Conservation (phyloP, 2,113 vertebrate genomes). For the Mandrillus leucophaeus region DNA sequence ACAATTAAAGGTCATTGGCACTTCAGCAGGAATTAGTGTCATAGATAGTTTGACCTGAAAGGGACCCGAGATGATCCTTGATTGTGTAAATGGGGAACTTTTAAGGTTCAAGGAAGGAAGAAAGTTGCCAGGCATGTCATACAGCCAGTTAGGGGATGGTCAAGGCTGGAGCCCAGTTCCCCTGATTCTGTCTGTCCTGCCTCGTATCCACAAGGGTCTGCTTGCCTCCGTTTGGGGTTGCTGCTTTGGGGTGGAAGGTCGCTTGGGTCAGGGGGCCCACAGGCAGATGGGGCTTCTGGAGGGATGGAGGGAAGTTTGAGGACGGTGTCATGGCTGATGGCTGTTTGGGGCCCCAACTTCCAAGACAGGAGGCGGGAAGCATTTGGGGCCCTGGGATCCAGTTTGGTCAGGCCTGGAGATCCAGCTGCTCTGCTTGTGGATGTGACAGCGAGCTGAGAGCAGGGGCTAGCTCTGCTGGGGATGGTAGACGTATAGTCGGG, state of each 20-base stretch:
- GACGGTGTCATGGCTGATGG: not conserved
- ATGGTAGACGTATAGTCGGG: not conserved
- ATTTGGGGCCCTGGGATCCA: not conserved
- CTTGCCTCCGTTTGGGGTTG: not conserved
- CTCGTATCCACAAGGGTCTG: not conserved
- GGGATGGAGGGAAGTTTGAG: not conserved
- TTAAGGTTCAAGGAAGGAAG: conserved; percentile 2
- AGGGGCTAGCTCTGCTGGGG: not conserved
- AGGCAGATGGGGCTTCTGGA: not conserved
- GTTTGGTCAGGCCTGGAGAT: not conserved
- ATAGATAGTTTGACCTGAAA: not conserved
- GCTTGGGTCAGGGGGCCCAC: not conserved
- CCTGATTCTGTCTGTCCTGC: not conserved
- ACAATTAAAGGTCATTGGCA: not conserved
- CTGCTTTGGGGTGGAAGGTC: not conserved
- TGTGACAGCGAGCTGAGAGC: not conserved
- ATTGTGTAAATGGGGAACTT: not conserved
- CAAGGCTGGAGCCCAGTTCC: not conserved
- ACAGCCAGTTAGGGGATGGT: not conserved
- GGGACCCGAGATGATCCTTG: not conserved
- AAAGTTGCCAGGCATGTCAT: not conserved
- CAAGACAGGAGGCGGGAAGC: not conserved
- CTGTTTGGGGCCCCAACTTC: not conserved
- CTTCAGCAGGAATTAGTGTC: not conserved
- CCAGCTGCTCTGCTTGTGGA: too few relatives aligned